phyloP scores from a whole-genome alignment of 2,797 vertebrate genomes.

The Enteromius argenteus region DNA sequence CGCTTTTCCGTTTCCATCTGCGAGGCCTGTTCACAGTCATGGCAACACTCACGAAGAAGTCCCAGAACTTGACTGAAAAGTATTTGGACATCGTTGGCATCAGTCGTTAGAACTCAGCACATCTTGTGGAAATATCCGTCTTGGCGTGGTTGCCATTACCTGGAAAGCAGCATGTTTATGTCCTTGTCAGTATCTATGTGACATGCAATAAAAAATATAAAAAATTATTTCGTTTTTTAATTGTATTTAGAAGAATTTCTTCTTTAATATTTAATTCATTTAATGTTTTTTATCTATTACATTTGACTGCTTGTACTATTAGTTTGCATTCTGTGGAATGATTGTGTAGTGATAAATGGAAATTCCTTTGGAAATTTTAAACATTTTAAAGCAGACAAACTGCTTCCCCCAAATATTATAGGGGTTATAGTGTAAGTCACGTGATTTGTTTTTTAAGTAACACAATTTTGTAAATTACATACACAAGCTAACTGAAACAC shows the following conservation, averaged over 20 bases:
- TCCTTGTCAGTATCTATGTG: background rate
- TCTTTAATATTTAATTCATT: slow-evolving; percentile 2
- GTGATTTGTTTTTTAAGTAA: background rate
- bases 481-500: background rate
- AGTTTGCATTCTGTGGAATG: background rate
- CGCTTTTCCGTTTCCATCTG: slow-evolving; percentile 84
- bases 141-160: background rate
- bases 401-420: background rate
- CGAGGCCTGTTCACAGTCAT: slow-evolving; percentile 85
- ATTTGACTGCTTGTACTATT: background rate
- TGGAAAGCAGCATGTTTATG: background rate
- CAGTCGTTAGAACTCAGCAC: slow-evolving; percentile 41
- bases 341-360: background rate
- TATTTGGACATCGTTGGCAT: slow-evolving; percentile 87
- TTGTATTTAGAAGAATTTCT: background rate
- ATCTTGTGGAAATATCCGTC: background rate
- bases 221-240: background rate
- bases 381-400: background rate
- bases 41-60: slow-evolving; percentile 81
- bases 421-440: background rate
- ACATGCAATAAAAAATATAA: slow-evolving; percentile 8
- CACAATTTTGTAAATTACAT: background rate
- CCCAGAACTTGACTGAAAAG: slow-evolving; percentile 81
- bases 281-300: background rate
- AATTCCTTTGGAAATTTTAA: background rate